These are phyloP conservation scores for Nineta flava DNA, from an alignment of 2,888 invertebrate species.

Conservation along the genomic window DNA sequence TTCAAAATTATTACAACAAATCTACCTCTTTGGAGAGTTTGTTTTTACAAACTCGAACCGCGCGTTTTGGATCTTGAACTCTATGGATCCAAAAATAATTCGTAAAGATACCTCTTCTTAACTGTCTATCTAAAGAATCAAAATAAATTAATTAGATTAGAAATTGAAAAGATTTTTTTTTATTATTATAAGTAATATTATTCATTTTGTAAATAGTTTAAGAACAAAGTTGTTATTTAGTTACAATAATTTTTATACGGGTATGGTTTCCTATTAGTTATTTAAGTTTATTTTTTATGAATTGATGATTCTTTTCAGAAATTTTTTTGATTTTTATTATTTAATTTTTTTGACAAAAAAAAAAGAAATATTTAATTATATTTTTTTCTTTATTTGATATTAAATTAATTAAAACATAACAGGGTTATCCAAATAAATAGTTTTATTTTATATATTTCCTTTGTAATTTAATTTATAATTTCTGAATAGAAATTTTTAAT, in stretches of 20 bases:
- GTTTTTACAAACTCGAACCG: no score
- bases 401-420: neutral
- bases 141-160: neutral
- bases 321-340: neutral
- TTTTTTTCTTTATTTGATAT: neutral
- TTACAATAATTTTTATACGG: slow-evolving; percentile 7
- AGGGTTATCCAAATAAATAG: neutral
- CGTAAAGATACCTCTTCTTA: no score
- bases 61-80: no score
- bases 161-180: neutral
- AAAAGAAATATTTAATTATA: neutral
- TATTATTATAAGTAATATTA: neutral
- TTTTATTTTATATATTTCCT: neutral
- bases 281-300: slow-evolving; percentile 3
- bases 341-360: neutral
- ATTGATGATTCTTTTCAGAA: neutral
- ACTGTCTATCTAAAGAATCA: neutral
- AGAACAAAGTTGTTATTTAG: slow-evolving; percentile 7
- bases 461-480: neutral
- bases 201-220: slow-evolving; percentile 13
- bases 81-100: no score
- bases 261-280: slow-evolving; percentile 6
- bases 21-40: no score
- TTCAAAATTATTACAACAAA: no score
- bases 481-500: no score